Base-by-base conservation (phyloP, 92 coral and sea anemone species). In the Meandrina meandrites region DNA sequence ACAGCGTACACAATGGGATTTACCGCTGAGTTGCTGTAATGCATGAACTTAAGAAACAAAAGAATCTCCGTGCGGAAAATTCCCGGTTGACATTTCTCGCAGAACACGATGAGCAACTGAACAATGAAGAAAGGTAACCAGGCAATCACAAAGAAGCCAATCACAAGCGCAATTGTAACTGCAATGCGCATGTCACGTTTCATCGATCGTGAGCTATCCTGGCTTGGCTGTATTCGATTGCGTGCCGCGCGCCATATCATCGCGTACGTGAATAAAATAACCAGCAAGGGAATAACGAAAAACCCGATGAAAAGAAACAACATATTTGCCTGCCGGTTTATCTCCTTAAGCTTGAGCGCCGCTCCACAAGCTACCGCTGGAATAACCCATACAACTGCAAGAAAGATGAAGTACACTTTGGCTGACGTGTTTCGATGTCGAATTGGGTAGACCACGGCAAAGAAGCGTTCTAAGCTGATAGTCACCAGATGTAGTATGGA, bases 171-270 rank as follows among this genome's bases (percentile, higher is more conserved):
- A n/a, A 95, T 95, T 15, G 98, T 95, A 18, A 95, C 87, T n/a
- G 93, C 95, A 82, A 95, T 90, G 85, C 98, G 94, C 98, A 95
- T 93, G 96, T 95, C 98, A 53, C 98, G 93, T 87, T 93, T 95
- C 48, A 91, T 82, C 28, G 96, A 82, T 75, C 96, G 82, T 60
- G 92, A 79, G 9, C 88, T 84, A 17, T 90, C 62, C 68, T 70
- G 93, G 6, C 80, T 45, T 1, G 94, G 94, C 72, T 91, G 98
- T 84, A 95, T 87, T 50, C 98, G 94, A 54, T 82, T 90, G 14
- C 91, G 90, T 7, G 92, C 98, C 3, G 81, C 82, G 32, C 51
- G 88, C 98, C 98, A 95, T 28, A 95, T 95, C 28, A 93, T 92
- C 5, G 94, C 96, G 80, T 95, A 95, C 0, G 98, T 91, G 35